Evolutionary conservation across 1,140 invertebrate genomes (phyloP).

Genomic region (Mesaphorura yosii): DNA sequence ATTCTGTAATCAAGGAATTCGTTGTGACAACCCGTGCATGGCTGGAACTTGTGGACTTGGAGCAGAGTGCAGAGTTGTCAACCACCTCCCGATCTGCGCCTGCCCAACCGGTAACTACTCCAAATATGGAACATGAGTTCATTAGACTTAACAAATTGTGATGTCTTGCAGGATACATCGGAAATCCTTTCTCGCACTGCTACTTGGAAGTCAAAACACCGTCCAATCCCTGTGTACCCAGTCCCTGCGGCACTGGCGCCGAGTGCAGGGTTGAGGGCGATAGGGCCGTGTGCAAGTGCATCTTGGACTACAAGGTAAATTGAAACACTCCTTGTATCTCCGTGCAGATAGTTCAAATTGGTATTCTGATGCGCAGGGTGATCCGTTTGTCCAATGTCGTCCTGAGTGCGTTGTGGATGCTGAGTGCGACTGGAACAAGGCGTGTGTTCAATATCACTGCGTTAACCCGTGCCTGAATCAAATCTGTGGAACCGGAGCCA

Average conservation of each 20-base stretch:
- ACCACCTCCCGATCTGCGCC: slow-evolving; percentile 60
- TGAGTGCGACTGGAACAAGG: slow-evolving; percentile 47
- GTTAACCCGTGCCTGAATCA: slow-evolving; percentile 41
- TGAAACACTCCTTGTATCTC: not conserved
- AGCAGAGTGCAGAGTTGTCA: slow-evolving; percentile 62
- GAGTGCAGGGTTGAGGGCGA: slow-evolving; percentile 33
- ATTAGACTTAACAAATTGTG: too few relatives aligned
- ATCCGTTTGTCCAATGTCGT: slow-evolving; percentile 11
- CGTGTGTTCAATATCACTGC: slow-evolving; percentile 33
- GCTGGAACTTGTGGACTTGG: slow-evolving; percentile 37
- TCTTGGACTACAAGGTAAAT: not conserved
- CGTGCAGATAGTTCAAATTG: not conserved
- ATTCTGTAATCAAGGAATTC: slow-evolving; percentile 34
- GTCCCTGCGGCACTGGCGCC: slow-evolving; percentile 32
- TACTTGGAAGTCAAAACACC: not conserved
- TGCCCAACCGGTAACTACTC: slow-evolving; percentile 47
- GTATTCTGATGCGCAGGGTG: slow-evolving; percentile 29
- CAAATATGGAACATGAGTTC: too few relatives aligned
- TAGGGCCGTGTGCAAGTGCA: slow-evolving; percentile 32
- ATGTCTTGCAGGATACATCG: slow-evolving; percentile 23
- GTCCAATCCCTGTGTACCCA: not conserved
- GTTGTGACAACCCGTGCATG: slow-evolving; percentile 36
- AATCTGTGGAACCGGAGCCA: slow-evolving; percentile 47
- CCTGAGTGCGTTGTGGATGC: slow-evolving; percentile 37
- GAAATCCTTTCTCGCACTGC: slow-evolving; percentile 33